A percentile compares a stretch with the other conserved stretches of the same genome.
These are phyloP conservation scores for Heliornis fulica DNA, from an alignment of 2,113 vertebrate species.

Conservation along the genomic window DNA sequence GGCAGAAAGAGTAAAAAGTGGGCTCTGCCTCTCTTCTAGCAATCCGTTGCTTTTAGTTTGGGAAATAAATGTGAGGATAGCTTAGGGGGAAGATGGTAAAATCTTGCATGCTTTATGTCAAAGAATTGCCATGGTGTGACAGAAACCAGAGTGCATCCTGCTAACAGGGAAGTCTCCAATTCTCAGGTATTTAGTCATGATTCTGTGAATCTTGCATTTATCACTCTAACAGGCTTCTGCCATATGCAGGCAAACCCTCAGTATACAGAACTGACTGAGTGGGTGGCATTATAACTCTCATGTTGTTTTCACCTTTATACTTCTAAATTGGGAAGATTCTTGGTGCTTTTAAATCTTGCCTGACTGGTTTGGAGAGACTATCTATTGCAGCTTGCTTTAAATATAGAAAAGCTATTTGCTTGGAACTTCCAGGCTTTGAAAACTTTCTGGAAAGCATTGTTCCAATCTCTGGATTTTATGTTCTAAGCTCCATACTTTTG, in stretches of 20 bases:
- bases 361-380: neutral
- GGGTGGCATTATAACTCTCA: neutral
- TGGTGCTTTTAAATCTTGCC: neutral
- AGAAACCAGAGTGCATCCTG: neutral
- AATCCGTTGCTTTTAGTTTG: neutral
- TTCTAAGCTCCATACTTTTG: slow-evolving; percentile 41
- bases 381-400: neutral
- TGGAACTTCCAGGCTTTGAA: slow-evolving; percentile 1
- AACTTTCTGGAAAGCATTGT: slow-evolving; percentile 3
- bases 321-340: neutral
- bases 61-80: neutral
- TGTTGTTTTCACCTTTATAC: neutral
- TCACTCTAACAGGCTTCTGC: neutral
- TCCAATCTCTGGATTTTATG: slow-evolving; percentile 57
- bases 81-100: neutral
- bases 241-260: neutral
- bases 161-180: neutral
- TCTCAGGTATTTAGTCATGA: neutral
- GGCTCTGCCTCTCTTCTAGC: neutral
- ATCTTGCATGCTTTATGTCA: neutral
- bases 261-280: neutral
- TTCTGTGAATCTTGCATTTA: neutral
- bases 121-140: neutral
- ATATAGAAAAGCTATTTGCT: neutral
- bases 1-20: neutral